A percentile compares a stretch with the other conserved stretches of the same genome.
phyloP scores from a whole-genome alignment of 2,888 invertebrate species.

The Podabrus alpinus region DNA sequence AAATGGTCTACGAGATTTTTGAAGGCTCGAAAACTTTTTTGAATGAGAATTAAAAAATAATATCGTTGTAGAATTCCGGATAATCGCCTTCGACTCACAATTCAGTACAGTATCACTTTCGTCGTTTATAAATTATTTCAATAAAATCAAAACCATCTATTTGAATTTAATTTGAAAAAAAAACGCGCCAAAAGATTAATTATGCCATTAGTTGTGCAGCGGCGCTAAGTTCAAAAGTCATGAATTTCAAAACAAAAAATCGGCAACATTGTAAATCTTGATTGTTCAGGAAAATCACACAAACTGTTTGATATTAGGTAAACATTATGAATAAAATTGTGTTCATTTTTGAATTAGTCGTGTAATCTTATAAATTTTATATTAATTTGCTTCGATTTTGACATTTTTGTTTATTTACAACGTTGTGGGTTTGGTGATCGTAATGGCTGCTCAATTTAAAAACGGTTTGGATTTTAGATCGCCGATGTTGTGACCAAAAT shows the following conservation, averaged over 20 bases:
- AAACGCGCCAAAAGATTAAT: not conserved
- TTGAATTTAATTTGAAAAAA: not conserved
- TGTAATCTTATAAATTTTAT: not conserved
- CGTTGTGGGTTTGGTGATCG: conserved; percentile 24
- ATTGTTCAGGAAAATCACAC: not conserved
- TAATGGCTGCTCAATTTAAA: conserved; percentile 25
- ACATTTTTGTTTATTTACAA: not conserved
- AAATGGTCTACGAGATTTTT: too few species aligned
- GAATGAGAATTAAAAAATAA: too few species aligned
- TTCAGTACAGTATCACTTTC: too few species aligned
- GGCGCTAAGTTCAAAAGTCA: not conserved
- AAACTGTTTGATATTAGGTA: not conserved
- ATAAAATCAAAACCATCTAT: too few species aligned
- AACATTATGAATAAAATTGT: not conserved
- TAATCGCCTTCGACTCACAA: too few species aligned
- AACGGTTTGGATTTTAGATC: conserved; percentile 16
- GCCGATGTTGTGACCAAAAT: conserved; percentile 12
- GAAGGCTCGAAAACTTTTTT: too few species aligned
- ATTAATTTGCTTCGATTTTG: not conserved
- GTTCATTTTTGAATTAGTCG: not conserved
- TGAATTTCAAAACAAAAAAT: not conserved
- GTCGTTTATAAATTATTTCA: too few species aligned
- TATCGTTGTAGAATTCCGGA: too few species aligned
- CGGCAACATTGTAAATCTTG: not conserved
- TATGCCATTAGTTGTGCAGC: not conserved